Base-by-base conservation (phyloP, 2,888 invertebrate genomes). In the Emmelina monodactyla region DNA sequence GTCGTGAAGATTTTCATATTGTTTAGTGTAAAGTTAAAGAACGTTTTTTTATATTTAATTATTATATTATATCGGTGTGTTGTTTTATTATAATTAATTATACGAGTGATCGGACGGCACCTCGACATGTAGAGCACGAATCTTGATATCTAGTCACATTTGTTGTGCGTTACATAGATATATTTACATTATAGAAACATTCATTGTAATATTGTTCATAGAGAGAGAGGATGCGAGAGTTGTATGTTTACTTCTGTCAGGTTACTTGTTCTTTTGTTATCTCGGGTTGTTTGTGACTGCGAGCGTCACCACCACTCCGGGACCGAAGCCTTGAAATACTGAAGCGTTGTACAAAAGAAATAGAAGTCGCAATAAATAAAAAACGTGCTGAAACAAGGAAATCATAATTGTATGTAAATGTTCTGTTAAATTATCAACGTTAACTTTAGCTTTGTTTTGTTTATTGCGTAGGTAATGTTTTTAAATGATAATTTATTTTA, bases 111-210 rank as follows among this genome's bases (percentile, higher is more conserved):
- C 43, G 45, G 33, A 41, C 47, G 51, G 47, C 49, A 49, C 44
- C 48, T 45, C 47, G 44, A 48, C 41, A 44, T 44, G 44, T 38
- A 37, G 37, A 46, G 55, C 64, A 55, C 49, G 59, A 61, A 62
- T 62, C 55, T 66, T 59, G 50, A 45, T 54, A 52, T 71, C 71
- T 71, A 71, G 71, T 71, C 71, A 68, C 66, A 57, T 58, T 61
- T 64, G 66, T 67, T 67, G 67, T 66, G 67, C 62, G 58, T 62
- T 54, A 45, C 46, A 43, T 47, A 43, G 43, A 35, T 44, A 43
- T 39, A 29, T 41, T 39, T 35, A 37, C 35, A 38, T 37, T 38
- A 37, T 38, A 16, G 10, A 16, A 14, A n/a, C 9, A 13, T 29
- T 31, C 35, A 35, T 22, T 22, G 25, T 35, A n/a, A 31, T 12